phyloP scores from a whole-genome alignment of 1,140 invertebrate genomes.

The Ceratoteleas bidentatus region DNA sequence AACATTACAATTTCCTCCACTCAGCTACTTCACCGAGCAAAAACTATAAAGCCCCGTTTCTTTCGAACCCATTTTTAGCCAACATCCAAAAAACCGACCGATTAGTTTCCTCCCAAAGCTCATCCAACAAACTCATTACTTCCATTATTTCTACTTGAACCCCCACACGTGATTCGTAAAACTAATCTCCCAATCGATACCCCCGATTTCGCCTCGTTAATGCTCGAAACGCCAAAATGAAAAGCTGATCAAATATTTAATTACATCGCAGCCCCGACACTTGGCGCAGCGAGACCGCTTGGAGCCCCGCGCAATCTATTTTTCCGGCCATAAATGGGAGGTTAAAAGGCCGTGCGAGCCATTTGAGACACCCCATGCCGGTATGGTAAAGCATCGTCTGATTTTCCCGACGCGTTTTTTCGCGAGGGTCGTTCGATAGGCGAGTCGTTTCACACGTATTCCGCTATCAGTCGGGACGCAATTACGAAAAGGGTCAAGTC shows the following conservation, averaged over 20 bases:
- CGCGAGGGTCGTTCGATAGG: slow-evolving; percentile 25
- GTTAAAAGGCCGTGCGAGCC: slow-evolving; percentile 31
- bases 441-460: slow-evolving; percentile 47
- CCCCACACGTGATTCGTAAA: too few species aligned
- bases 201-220: too few species aligned
- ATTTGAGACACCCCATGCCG: slow-evolving; percentile 22
- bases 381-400: slow-evolving; percentile 47
- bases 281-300: slow-evolving; percentile 10
- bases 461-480: slow-evolving; percentile 62
- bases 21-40: too few species aligned
- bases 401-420: slow-evolving; percentile 44
- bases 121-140: too few species aligned
- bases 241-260: slow-evolving; percentile 13
- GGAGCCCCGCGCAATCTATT: slow-evolving; percentile 24
- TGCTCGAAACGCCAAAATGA: background rate
- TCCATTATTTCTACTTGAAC: too few species aligned
- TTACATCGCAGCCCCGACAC: slow-evolving; percentile 13
- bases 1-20: too few species aligned
- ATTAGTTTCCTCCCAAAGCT: too few species aligned
- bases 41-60: too few species aligned
- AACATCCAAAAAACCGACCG: too few species aligned
- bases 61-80: too few species aligned
- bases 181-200: too few species aligned
- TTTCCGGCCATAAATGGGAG: slow-evolving; percentile 37
- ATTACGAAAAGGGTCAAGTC: slow-evolving; percentile 76